These are phyloP conservation scores for Sus cebifrons DNA, from an alignment of 2,797 vertebrate species.

Conservation along the genomic window DNA sequence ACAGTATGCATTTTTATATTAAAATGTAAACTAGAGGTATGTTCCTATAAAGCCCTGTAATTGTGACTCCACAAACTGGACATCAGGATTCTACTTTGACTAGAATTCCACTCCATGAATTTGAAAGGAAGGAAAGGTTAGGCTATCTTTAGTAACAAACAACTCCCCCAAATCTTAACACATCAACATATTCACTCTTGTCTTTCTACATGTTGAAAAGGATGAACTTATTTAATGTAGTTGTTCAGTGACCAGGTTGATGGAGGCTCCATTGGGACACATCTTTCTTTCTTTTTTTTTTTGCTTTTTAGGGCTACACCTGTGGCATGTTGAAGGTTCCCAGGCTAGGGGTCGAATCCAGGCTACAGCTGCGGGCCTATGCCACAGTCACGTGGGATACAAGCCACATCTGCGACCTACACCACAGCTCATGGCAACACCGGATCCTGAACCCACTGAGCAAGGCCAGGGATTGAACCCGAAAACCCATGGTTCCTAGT, in stretches of 20 bases:
- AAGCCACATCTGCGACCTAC: too few relatives aligned
- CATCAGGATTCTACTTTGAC: background rate
- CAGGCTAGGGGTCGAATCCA: too few relatives aligned
- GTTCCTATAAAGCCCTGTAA: background rate
- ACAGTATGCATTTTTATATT: background rate
- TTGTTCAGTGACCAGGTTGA: background rate
- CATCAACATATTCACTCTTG: background rate
- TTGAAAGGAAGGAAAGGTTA: constrained; percentile 8
- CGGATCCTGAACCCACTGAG: too few relatives aligned
- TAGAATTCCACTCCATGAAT: constrained; percentile 21
- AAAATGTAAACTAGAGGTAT: background rate
- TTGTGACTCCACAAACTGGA: background rate
- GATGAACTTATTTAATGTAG: background rate
- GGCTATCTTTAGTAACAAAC: constrained; percentile 18
- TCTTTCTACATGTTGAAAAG: background rate
- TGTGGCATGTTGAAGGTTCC: too few relatives aligned
- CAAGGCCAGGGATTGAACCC: too few relatives aligned
- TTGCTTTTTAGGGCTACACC: too few relatives aligned
- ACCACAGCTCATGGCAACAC: too few relatives aligned
- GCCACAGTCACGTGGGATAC: too few relatives aligned
- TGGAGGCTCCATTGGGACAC: background rate
- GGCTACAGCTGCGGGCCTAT: too few relatives aligned
- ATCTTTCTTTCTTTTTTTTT: background rate
- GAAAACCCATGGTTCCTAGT: too few relatives aligned
- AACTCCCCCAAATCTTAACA: background rate